Percentiles rank a stretch among this genome's conserved stretches.
Evolutionary conservation across 2,888 invertebrate species (phyloP).

Genomic region (Spilosoma lubricipeda): DNA sequence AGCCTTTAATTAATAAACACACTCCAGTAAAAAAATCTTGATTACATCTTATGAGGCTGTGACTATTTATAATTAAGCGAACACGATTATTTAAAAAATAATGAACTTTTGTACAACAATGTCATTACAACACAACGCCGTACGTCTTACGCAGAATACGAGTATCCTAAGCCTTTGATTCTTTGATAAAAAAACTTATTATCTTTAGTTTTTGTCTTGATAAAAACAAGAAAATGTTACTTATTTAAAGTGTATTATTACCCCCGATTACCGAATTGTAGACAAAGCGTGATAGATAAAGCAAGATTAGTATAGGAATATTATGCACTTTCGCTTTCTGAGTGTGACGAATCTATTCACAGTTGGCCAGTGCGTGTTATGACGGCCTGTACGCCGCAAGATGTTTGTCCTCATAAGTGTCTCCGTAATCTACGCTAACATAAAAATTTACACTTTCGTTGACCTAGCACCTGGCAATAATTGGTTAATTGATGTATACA

Average conservation of each 20-base stretch:
- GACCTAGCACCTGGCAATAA: constrained; percentile 40
- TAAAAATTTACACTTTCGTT: constrained; percentile 45
- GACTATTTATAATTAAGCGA: constrained; percentile 36
- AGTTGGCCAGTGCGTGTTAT: constrained; percentile 30
- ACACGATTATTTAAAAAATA: constrained; percentile 44
- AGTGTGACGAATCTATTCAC: constrained; percentile 50
- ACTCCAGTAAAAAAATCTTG: constrained; percentile 22
- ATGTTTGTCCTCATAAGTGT: constrained; percentile 12
- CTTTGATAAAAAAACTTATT: not conserved
- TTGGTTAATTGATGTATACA: constrained; percentile 26
- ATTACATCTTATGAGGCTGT: constrained; percentile 43
- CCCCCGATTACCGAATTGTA: not conserved
- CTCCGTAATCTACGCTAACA: constrained; percentile 10
- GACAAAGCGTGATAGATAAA: constrained; percentile 24
- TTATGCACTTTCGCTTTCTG: constrained; percentile 45
- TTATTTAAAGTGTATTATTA: not conserved
- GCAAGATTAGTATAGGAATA: constrained; percentile 23
- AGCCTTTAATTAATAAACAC: constrained; percentile 37
- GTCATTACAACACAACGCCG: constrained; percentile 26
- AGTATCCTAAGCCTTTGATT: not conserved
- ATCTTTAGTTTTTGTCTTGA: constrained; percentile 15
- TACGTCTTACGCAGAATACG: not conserved
- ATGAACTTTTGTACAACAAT: constrained; percentile 34
- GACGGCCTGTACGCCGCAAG: constrained; percentile 22
- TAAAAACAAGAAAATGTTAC: constrained; percentile 1